Conservation (phyloP, 2,797 vertebrate species). For the Argyrosomus regius region DNA sequence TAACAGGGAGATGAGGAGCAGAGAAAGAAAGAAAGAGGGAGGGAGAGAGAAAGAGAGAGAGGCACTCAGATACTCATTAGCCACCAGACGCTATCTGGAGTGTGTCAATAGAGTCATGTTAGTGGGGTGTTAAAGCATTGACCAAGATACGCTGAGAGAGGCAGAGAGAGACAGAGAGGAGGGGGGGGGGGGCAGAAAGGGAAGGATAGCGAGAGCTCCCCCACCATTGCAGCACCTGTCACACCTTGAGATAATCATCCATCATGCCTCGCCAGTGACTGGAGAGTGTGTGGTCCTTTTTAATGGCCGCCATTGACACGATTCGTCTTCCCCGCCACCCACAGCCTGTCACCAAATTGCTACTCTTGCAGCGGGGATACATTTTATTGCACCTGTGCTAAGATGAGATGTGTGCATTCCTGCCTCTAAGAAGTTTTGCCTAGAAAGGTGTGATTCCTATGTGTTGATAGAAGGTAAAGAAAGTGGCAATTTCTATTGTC, state of each 20-base stretch:
- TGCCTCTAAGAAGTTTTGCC: conserved; percentile 66
- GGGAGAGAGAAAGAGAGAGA: conserved; percentile 75
- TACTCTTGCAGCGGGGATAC: conserved; percentile 81
- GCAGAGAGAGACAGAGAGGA: conserved; percentile 59
- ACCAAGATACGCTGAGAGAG: conserved; percentile 86
- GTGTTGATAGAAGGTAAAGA: conserved; percentile 46
- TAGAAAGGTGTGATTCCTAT: conserved; percentile 54
- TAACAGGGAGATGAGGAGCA: conserved; percentile 80
- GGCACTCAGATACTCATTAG: conserved; percentile 92
- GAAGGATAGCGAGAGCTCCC: conserved; percentile 82
- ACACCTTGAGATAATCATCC: conserved; percentile 97
- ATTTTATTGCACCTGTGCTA: conserved; percentile 80
- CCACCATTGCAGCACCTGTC: conserved; percentile 91
- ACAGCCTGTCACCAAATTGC: conserved; percentile 91
- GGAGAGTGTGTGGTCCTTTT: conserved; percentile 96
- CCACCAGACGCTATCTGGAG: conserved; percentile 90
- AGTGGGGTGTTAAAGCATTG: conserved; percentile 88
- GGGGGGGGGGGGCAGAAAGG: conserved; percentile 53
- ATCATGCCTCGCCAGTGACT: conserved; percentile 92
- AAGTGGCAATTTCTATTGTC: conserved; percentile 53
- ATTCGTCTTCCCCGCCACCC: conserved; percentile 95
- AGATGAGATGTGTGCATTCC: conserved; percentile 75
- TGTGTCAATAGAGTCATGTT: conserved; percentile 93
- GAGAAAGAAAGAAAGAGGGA: conserved; percentile 73
- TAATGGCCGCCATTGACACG: conserved; percentile 96